Conservation (phyloP, 1,140 invertebrate species). For the Pogonomyrmex barbatus region DNA sequence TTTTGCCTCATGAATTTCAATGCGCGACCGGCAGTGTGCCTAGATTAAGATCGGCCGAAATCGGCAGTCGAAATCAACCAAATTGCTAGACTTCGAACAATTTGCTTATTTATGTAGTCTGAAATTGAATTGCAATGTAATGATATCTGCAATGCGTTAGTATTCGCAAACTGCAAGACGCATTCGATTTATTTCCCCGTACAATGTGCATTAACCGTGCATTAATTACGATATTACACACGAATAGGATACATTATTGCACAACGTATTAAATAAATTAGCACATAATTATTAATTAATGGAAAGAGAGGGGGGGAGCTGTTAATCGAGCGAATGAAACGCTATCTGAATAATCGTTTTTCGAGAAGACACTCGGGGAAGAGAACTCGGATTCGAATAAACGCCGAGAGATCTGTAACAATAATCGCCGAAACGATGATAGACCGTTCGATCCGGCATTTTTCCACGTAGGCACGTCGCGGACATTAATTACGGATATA, state of each 20-base stretch:
- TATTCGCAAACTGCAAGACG: neutral
- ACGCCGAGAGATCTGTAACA: neutral
- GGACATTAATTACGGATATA: conserved; percentile 57
- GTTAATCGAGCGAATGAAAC: neutral
- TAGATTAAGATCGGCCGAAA: conserved; percentile 72
- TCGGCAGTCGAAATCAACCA: conserved; percentile 65
- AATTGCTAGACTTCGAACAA: conserved; percentile 65
- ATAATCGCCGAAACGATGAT: conserved; percentile 45
- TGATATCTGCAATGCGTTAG: conserved; percentile 52
- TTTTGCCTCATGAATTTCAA: conserved; percentile 75
- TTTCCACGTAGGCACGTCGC: conserved; percentile 55
- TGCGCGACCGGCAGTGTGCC: conserved; percentile 31
- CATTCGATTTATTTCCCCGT: neutral
- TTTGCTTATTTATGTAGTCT: conserved; percentile 71
- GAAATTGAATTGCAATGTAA: conserved; percentile 52
- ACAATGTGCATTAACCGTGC: neutral
- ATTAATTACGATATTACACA: neutral
- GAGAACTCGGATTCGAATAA: neutral
- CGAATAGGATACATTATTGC: too few species aligned
- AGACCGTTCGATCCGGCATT: conserved; percentile 62
- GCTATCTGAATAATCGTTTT: conserved; percentile 1
- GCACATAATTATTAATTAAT: neutral
- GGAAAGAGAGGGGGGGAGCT: too few species aligned
- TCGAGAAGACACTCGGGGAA: neutral
- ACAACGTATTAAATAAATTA: neutral